Evolutionary conservation across 2,888 invertebrate species (phyloP), one percentile per base, ranked within the genome.

Genomic region (Nowickia ferox): DNA sequence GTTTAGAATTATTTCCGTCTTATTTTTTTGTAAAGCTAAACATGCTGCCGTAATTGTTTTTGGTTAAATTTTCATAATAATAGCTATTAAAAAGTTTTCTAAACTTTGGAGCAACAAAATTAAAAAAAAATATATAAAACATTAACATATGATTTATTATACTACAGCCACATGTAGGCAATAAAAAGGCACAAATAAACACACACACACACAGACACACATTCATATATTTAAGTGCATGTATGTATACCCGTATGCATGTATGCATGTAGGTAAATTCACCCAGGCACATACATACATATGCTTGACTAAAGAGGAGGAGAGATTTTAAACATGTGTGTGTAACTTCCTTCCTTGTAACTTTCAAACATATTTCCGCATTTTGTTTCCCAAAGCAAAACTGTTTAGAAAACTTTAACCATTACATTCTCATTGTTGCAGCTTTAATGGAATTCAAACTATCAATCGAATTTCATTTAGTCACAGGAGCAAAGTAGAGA

Each of bases 381-480:
- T 30, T 10, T 48, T 11, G 13, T 22, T 13, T 17, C 40, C 9
- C 38, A 11, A 61, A 17, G 40, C 3, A 48, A 59, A 61, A 61
- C 19, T 78, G 51, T 53, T 40, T 2, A 17, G 51, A 72, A 79
- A 79, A 84, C 75, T 84, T 84, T 84, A 42, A 2, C 79, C 69
- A 84, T 79, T 84, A 71, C 59, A 48, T 69, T 69, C 75, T 65
- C 55, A 42, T 75, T 79, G 69, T 71, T 69, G 46, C 69, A 68
- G 84, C 30, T 63, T 61, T 74, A 74, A 74, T 74, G 74, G 48
- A 17, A 55, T 74, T 53, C 63, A 38, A 40, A 75, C 55, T 38
- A 40, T 48, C 48, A 48, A 57, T 51, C 61, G 44, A 76, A 44
- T 0, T 42, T 71, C 22, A 30, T 40, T 15, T 15, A 55, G 40